Conservation (phyloP, 2,113 vertebrate species). For the Hoplias malabaricus region DNA sequence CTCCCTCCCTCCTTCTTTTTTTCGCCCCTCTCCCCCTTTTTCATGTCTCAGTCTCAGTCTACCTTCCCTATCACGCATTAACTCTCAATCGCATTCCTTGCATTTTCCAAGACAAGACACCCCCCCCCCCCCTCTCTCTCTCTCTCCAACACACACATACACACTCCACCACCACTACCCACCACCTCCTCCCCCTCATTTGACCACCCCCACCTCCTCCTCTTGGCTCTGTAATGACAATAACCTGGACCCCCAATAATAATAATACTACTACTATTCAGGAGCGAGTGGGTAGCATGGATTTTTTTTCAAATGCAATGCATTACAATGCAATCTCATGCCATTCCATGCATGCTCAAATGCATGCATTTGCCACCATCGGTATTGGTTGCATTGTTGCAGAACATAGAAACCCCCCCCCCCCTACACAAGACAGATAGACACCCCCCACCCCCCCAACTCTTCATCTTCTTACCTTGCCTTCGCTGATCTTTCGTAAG, state of each 20-base stretch:
- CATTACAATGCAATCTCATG: too few species aligned
- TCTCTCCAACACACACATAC: not conserved
- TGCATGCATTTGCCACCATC: not conserved
- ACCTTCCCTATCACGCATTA: constrained; percentile 63
- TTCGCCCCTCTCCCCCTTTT: constrained; percentile 18
- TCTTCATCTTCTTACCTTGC: constrained; percentile 77
- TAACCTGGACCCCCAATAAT: constrained; percentile 43
- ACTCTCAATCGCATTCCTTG: constrained; percentile 72
- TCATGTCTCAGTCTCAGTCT: constrained; percentile 51
- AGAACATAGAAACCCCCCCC: not conserved
- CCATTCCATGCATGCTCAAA: too few species aligned
- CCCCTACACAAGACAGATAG: not conserved
- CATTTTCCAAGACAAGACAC: constrained; percentile 69
- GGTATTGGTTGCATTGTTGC: not conserved
- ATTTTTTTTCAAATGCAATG: too few species aligned
- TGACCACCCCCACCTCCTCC: constrained; percentile 31
- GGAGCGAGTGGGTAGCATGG: too few species aligned
- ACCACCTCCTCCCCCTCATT: constrained; percentile 43
- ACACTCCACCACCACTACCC: not conserved
- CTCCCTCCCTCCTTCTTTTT: constrained; percentile 62
- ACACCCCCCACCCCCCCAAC: not conserved
- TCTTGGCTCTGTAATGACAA: constrained; percentile 60
- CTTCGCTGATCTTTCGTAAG: constrained; percentile 87
- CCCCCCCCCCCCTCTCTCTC: constrained; percentile 7
- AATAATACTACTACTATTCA: too few species aligned